phyloP scores from a whole-genome alignment of 2,888 invertebrate species.

The Catocala sponsa region DNA sequence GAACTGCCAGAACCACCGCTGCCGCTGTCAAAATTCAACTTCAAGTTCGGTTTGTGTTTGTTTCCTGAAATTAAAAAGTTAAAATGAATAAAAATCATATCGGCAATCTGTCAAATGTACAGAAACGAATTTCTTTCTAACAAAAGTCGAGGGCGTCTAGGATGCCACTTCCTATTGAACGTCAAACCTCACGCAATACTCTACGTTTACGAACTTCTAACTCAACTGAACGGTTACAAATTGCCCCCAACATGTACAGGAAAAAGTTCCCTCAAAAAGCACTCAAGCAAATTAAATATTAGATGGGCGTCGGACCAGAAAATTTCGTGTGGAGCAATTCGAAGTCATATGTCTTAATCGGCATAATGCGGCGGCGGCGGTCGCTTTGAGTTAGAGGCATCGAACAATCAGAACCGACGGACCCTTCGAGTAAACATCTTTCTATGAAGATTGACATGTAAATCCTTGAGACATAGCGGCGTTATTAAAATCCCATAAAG shows the following conservation, averaged over 20 bases:
- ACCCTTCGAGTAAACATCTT: constrained; percentile 68
- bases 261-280: constrained; percentile 83
- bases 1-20: constrained; percentile 79
- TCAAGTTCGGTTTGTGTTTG: constrained; percentile 91
- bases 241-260: constrained; percentile 78
- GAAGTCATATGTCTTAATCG: constrained; percentile 85
- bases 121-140: constrained; percentile 27
- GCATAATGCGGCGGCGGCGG: constrained; percentile 80
- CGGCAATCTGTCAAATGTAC: constrained; percentile 13
- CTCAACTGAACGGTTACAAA: constrained; percentile 84
- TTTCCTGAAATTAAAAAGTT: constrained; percentile 74
- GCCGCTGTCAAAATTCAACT: constrained; percentile 91
- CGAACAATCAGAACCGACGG: constrained; percentile 74
- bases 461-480: constrained; percentile 63
- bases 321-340: constrained; percentile 75
- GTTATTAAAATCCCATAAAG: constrained; percentile 42
- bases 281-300: constrained; percentile 87
- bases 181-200: constrained; percentile 70
- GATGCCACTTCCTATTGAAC: constrained; percentile 55
- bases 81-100: constrained; percentile 13
- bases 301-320: constrained; percentile 72
- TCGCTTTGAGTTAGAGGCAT: constrained; percentile 76
- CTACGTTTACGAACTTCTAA: constrained; percentile 71
- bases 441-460: constrained; percentile 67
- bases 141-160: constrained; percentile 31